phyloP scores from a whole-genome alignment of 2,888 invertebrate genomes.

The Limnephilus rhombicus region DNA sequence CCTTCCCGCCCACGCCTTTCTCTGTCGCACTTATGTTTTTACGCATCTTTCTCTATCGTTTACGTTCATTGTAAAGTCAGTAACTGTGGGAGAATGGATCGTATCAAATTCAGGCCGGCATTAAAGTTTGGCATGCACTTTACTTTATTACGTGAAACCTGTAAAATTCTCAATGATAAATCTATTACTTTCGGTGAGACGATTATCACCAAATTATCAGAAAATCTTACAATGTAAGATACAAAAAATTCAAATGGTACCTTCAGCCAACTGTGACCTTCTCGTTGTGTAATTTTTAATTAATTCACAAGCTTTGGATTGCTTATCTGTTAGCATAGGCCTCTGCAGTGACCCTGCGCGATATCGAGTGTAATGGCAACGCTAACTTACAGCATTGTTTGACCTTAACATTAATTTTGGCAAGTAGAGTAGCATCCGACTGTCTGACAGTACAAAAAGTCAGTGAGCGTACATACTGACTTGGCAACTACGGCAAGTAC shows the following conservation, averaged over 20 bases:
- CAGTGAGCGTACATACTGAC: background rate
- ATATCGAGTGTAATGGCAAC: background rate
- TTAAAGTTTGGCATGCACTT: too few relatives aligned
- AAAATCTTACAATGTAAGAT: background rate
- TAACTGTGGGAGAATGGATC: too few relatives aligned
- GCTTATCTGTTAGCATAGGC: background rate
- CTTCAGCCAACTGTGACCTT: background rate
- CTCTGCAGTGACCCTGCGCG: background rate
- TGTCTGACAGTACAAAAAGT: background rate
- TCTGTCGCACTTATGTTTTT: too few relatives aligned
- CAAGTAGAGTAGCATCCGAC: background rate
- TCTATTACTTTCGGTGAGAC: too few relatives aligned
- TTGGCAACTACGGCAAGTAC: background rate
- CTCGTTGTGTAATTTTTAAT: background rate
- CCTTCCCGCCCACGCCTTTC: too few relatives aligned
- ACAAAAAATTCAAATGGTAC: background rate
- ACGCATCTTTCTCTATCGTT: too few relatives aligned
- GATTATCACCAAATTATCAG: background rate
- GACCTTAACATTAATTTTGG: slow-evolving; percentile 21
- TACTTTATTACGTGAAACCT: too few relatives aligned
- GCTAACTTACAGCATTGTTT: background rate
- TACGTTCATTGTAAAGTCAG: too few relatives aligned
- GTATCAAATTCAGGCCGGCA: too few relatives aligned
- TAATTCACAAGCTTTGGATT: background rate
- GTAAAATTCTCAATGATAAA: too few relatives aligned